A percentile compares a stretch with the other conserved stretches of the same genome.
phyloP scores from a whole-genome alignment of 2,797 vertebrate genomes.

The Amniataba percoides region DNA sequence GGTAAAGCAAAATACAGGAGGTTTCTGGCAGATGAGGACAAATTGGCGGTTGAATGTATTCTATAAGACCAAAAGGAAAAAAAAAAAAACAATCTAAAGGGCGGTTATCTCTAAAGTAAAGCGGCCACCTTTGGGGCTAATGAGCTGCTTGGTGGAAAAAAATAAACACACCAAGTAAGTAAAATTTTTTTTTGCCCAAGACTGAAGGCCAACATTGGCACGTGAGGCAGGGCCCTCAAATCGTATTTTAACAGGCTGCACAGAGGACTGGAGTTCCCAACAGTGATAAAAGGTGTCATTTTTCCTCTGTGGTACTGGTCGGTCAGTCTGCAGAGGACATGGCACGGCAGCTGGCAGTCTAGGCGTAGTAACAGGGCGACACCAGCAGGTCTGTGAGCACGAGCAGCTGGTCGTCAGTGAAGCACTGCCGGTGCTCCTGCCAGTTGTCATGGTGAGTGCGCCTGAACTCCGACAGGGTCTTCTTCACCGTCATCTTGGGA shows the following conservation, averaged over 20 bases:
- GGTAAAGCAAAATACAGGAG: neutral
- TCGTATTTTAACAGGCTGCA: constrained; percentile 31
- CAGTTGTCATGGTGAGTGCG: constrained; percentile 99
- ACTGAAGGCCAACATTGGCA: constrained; percentile 57
- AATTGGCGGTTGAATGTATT: constrained; percentile 2
- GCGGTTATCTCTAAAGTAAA: constrained; percentile 42
- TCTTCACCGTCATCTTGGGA: constrained; percentile 97
- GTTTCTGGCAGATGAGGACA: constrained; percentile 1
- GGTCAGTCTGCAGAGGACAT: constrained; percentile 42
- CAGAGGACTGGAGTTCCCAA: constrained; percentile 25
- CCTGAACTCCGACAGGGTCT: constrained; percentile 97
- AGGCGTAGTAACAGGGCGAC: constrained; percentile 89
- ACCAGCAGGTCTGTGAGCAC: constrained; percentile 98
- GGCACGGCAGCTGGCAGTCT: constrained; percentile 52
- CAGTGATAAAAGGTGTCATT: constrained; percentile 22
- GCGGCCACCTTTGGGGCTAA: constrained; percentile 66
- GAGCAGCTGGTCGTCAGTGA: constrained; percentile 97
- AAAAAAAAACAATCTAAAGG: neutral
- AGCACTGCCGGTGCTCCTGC: constrained; percentile 98
- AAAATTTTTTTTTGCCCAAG: constrained; percentile 40
- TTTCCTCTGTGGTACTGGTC: constrained; percentile 19
- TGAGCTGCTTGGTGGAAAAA: constrained; percentile 48
- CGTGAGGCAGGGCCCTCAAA: constrained; percentile 38
- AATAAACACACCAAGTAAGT: constrained; percentile 47
- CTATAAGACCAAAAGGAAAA: constrained; percentile 2